Conservation (phyloP, 2,797 vertebrate species). For the Danio jaintianensis region DNA sequence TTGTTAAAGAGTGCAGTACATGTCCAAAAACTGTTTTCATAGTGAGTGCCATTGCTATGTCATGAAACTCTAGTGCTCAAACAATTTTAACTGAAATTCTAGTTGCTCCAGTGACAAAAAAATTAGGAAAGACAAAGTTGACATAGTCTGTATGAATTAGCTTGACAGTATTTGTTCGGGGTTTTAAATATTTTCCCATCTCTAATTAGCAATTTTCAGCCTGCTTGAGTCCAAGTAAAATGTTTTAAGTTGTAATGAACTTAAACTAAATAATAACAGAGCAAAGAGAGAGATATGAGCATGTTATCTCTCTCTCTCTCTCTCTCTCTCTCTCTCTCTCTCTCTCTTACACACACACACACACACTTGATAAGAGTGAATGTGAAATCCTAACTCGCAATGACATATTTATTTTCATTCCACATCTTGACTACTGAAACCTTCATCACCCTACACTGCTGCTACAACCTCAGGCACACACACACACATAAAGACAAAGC, state of each 20-base stretch:
- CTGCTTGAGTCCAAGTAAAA: conserved; percentile 71
- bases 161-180: conserved; percentile 44
- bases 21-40: background rate
- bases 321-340: too few relatives aligned
- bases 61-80: conserved; percentile 11
- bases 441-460: conserved; percentile 70
- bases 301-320: background rate
- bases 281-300: conserved; percentile 19
- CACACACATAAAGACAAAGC: too few relatives aligned
- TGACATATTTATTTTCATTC: conserved; percentile 82
- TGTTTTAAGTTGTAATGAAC: conserved; percentile 74
- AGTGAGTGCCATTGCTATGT: background rate
- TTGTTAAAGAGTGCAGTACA: background rate
- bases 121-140: conserved; percentile 33
- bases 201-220: conserved; percentile 69
- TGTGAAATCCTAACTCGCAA: conserved; percentile 53
- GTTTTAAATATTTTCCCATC: conserved; percentile 52
- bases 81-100: conserved; percentile 17
- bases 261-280: conserved; percentile 74
- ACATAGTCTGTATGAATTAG: conserved; percentile 37
- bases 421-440: conserved; percentile 81
- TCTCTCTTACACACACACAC: background rate
- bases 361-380: conserved; percentile 11
- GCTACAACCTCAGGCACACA: conserved; percentile 25
- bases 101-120: conserved; percentile 26